These are phyloP conservation scores for Meandrina meandrites DNA, from an alignment of 92 coral and sea anemone species.

Conservation along the genomic window DNA sequence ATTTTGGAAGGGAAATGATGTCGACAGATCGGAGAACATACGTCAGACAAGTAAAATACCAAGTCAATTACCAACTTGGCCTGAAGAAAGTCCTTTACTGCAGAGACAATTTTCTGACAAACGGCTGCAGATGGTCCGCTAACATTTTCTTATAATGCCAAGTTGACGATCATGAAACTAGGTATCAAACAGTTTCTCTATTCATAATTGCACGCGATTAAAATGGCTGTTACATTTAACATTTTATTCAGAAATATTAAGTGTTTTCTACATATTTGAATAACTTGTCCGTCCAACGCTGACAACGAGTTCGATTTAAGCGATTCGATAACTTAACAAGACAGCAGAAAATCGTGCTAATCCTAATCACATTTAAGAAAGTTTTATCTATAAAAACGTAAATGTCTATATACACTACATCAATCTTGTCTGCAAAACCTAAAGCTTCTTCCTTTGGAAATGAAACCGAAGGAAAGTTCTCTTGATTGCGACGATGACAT, in stretches of 20 bases:
- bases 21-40: neutral
- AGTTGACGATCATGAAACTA: neutral
- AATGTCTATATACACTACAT: neutral
- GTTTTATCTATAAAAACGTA: neutral
- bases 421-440: conserved; percentile 13
- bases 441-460: conserved; percentile 11
- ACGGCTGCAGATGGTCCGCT: neutral
- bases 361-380: neutral
- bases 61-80: neutral
- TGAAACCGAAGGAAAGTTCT: neutral
- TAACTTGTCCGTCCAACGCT: neutral
- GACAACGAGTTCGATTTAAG: neutral
- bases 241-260: neutral
- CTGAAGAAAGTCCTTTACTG: neutral
- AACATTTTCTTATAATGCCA: neutral
- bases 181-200: neutral
- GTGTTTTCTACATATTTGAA: neutral
- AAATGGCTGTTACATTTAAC: neutral
- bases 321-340: neutral
- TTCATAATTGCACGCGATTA: neutral
- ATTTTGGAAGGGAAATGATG: neutral
- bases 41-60: neutral
- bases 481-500: neutral
- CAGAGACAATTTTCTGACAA: no score
- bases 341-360: neutral